Evolutionary conservation across 23 tunicate genomes (phyloP), one percentile per base, ranked within the genome.

Genomic region (Aplidium turbinatum): DNA sequence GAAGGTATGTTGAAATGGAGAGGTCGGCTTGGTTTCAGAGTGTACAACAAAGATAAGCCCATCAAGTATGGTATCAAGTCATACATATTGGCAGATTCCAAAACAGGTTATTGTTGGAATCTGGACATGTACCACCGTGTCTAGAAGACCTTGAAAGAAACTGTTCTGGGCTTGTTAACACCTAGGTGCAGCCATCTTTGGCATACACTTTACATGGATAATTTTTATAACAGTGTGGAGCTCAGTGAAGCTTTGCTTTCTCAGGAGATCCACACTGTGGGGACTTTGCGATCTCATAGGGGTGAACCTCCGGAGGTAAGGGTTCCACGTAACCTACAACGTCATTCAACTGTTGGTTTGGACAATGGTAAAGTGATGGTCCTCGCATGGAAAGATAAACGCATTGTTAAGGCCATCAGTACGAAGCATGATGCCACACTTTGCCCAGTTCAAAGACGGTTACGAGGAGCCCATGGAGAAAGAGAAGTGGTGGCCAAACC

Each of bases 21-120:
- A 28, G 69, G 68, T 19, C 33, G 77, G 31, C 35, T 74, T 32
- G 34, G 47, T 38, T 74, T 74, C 69, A 54, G 79, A 35, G 52
- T 38, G 28, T 74, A 57, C 66, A 74, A 74, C 79, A 74, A 74
- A 74, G 64, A 74, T 35, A 74, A 74, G 34, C 79, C 79, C 33
- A 57, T 52, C 31, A 74, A 74, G 46, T 74, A 74, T 53, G 69
- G 69, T 47, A 74, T 74, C 27, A 74, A 74, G 57, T 50, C 68
- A 5, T 74, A 74, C 42, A 33, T 57, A 32, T 52, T 74, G 20
- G 69, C 79, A 18, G 69, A 74, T 74, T 74, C 79, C 31, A 53
- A 38, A 25, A 6, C 64, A 47, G 52, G 63, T 25, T 74, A 74
- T 48, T 74, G 79, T 47, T 74, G 63, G 65, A 74, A 74, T 74